Conservation (phyloP, 1,140 invertebrate genomes). For the Drosophila takahashii region DNA sequence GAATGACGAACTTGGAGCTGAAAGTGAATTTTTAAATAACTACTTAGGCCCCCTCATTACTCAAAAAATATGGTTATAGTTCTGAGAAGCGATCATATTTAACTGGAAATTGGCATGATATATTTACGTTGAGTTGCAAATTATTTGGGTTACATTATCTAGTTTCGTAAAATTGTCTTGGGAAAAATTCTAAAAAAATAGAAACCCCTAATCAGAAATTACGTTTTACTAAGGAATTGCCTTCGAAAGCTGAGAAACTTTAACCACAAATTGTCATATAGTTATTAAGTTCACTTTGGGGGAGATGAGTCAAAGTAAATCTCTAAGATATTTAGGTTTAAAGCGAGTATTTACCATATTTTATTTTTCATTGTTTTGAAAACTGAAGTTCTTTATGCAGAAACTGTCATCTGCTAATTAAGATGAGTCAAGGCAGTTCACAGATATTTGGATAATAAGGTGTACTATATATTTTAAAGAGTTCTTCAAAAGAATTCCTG, state of each 20-base stretch:
- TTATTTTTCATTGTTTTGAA: neutral
- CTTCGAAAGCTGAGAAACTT: neutral
- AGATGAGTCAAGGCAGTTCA: neutral
- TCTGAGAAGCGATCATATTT: neutral
- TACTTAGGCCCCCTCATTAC: neutral
- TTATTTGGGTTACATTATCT: neutral
- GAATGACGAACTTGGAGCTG: neutral
- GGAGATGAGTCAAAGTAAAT: neutral
- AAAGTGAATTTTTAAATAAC: slow-evolving; percentile 6
- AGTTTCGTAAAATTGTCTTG: neutral
- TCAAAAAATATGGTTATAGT: neutral
- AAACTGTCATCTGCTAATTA: neutral
- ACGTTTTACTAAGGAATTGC: neutral
- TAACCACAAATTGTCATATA: neutral
- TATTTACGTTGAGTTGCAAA: neutral
- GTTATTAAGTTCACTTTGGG: neutral
- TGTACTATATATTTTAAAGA: too few relatives aligned
- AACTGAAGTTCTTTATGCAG: neutral
- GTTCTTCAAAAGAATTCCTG: neutral
- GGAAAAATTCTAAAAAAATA: neutral
- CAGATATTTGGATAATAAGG: neutral
- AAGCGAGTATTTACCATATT: neutral
- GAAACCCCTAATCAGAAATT: neutral
- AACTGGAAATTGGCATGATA: neutral
- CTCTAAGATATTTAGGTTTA: neutral